These are phyloP conservation scores for Muscicapa adusta DNA, from an alignment of 2,113 vertebrate species.

Conservation along the genomic window DNA sequence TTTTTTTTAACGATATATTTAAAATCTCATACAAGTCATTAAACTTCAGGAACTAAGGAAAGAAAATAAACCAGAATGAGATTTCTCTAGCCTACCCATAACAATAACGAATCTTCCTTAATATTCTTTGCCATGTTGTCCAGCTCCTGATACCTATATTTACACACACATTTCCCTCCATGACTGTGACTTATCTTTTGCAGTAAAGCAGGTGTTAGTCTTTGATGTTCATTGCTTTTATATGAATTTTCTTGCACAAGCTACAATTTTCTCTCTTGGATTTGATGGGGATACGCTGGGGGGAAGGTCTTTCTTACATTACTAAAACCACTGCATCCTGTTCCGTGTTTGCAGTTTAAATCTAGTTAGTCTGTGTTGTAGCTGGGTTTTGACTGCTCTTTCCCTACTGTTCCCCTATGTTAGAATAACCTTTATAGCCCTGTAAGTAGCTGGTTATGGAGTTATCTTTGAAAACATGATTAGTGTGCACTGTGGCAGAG, in stretches of 20 bases:
- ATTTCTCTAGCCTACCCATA: neutral
- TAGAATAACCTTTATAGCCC: neutral
- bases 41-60: neutral
- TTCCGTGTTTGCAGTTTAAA: neutral
- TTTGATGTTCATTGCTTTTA: neutral
- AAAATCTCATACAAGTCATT: neutral
- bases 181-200: neutral
- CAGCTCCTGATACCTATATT: neutral
- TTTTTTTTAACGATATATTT: neutral
- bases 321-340: neutral
- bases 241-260: neutral
- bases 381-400: neutral
- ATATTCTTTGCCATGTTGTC: neutral
- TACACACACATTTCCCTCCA: neutral
- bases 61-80: neutral
- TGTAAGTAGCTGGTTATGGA: neutral
- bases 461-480: neutral
- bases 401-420: fast-evolving
- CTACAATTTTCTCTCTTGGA: neutral
- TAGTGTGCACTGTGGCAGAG: neutral
- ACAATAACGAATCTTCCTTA: neutral
- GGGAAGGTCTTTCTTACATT: neutral
- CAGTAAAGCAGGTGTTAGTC: neutral
- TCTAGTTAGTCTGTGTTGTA: neutral
- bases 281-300: neutral